Conservation (phyloP, 1,140 invertebrate species). For the Eumaeus atala region DNA sequence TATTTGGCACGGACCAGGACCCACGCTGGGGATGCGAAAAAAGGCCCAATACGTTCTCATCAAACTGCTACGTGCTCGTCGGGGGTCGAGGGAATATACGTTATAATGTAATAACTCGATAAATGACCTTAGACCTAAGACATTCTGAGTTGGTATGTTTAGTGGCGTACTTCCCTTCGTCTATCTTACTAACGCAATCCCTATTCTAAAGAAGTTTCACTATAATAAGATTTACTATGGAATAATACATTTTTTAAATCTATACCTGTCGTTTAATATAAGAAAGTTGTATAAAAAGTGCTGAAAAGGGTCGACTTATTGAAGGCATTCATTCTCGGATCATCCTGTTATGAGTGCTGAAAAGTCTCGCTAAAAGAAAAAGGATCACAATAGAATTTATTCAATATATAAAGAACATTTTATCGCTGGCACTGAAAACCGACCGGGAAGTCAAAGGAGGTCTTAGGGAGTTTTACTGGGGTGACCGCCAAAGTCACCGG, state of each 20-base stretch:
- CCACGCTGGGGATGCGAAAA: no score
- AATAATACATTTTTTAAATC: constrained; percentile 13
- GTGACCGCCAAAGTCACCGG: constrained; percentile 53
- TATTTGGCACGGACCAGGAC: no score
- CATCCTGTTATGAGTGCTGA: constrained; percentile 55
- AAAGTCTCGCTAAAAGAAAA: constrained; percentile 51
- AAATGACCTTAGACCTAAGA: no score
- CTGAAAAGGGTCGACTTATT: constrained; percentile 51
- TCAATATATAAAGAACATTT: constrained; percentile 56
- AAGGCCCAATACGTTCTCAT: no score
- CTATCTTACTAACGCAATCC: no score
- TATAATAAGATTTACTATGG: neutral
- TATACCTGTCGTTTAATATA: constrained; percentile 11
- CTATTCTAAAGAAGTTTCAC: no score
- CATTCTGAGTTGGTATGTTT: no score
- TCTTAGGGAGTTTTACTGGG: constrained; percentile 54
- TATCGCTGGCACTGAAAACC: constrained; percentile 49
- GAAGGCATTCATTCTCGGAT: constrained; percentile 54
- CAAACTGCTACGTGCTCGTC: no score
- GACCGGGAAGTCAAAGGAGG: constrained; percentile 41
- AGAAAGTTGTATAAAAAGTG: constrained; percentile 24
- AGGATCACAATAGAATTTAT: constrained; percentile 66
- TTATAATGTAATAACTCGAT: no score
- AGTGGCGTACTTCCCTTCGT: no score
- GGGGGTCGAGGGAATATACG: no score